Evolutionary conservation across 1,140 invertebrate genomes (phyloP).

Genomic region (Oedothorax gibbosus): DNA sequence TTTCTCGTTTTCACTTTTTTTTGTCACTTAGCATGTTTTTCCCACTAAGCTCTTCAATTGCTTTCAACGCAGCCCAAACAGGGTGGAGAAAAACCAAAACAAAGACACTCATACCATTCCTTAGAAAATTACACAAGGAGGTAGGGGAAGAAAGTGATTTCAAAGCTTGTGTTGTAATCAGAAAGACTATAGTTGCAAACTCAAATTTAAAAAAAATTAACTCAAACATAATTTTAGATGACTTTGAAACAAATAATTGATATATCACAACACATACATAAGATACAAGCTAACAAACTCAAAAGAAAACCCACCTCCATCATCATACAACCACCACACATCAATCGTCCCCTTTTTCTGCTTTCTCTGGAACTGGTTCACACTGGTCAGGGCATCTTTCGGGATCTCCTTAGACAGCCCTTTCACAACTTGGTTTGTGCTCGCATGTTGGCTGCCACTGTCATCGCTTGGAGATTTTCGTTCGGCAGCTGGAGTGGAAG

Average conservation of each 20-base stretch:
- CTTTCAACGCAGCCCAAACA: too few species aligned
- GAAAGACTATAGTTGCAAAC: too few species aligned
- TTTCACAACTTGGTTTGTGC: conserved; percentile 34
- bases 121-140: too few species aligned
- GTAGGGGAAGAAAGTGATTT: too few species aligned
- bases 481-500: conserved; percentile 57
- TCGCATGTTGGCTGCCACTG: background rate
- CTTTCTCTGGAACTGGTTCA: conserved; percentile 64
- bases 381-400: conserved; percentile 57
- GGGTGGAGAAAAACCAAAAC: too few species aligned
- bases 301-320: conserved; percentile 69
- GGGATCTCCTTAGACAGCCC: conserved; percentile 54
- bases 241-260: conserved; percentile 65
- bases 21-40: too few species aligned
- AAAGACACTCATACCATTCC: too few species aligned
- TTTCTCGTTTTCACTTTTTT: too few species aligned
- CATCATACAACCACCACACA: conserved; percentile 78
- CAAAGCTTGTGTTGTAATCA: too few species aligned
- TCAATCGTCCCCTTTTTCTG: conserved; percentile 74
- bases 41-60: too few species aligned
- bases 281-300: conserved; percentile 6
- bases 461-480: conserved; percentile 22
- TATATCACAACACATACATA: conserved; percentile 6
- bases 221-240: background rate
- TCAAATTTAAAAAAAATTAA: conserved; percentile 58